Conservation (phyloP, 2,888 invertebrate genomes). For the Spodoptera exigua region DNA sequence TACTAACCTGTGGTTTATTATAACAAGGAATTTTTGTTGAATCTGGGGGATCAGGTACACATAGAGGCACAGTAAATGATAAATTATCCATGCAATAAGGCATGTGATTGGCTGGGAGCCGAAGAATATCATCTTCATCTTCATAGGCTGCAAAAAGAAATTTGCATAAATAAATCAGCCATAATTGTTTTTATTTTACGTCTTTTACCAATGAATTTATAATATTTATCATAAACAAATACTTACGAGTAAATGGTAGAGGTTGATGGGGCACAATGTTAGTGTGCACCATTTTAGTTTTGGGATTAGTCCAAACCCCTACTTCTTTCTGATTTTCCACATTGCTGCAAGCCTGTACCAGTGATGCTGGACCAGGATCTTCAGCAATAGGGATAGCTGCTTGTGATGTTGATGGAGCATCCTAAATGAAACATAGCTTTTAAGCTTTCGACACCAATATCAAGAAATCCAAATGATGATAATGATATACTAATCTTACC, state of each 20-base stretch:
- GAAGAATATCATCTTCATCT: conserved; percentile 87
- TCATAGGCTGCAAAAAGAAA: conserved; percentile 88
- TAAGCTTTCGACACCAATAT: neutral
- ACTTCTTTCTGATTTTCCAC: conserved; percentile 86
- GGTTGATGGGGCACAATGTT: conserved; percentile 85
- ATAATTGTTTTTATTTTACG: no score
- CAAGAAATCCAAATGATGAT: neutral
- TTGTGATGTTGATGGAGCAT: conserved; percentile 83
- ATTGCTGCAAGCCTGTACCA: conserved; percentile 82
- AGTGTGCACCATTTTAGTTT: conserved; percentile 85
- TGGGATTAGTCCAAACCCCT: conserved; percentile 87
- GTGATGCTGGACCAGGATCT: conserved; percentile 80
- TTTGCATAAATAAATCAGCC: no score
- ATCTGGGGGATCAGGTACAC: conserved; percentile 90
- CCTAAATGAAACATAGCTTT: conserved; percentile 64
- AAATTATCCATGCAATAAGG: conserved; percentile 88
- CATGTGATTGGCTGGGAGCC: conserved; percentile 82
- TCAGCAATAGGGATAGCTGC: conserved; percentile 73
- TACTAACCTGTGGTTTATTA: conserved; percentile 90
- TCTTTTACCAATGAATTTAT: no score
- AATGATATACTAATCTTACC: conserved; percentile 68
- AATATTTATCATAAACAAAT: neutral
- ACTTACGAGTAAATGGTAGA: conserved; percentile 84
- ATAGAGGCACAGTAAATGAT: conserved; percentile 87
- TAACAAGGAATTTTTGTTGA: conserved; percentile 91